These are phyloP conservation scores for Pomatostomus ruficeps DNA, from an alignment of 2,113 vertebrate species.

Conservation along the genomic window DNA sequence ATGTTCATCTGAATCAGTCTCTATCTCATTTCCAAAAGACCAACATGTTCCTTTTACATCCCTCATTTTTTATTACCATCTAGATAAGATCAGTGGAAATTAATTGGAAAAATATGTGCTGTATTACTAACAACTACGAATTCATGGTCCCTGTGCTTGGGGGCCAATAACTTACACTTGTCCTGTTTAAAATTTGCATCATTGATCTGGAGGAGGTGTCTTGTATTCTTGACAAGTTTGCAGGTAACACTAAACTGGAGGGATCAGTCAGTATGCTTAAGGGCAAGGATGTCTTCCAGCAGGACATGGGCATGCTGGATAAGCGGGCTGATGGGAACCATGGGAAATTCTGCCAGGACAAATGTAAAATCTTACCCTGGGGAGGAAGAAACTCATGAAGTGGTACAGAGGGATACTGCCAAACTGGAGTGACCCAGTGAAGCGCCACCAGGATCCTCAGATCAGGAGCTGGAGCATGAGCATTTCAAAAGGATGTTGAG, in stretches of 20 bases:
- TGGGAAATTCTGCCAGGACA: neutral
- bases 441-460: neutral
- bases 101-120: neutral
- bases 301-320: neutral
- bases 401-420: neutral
- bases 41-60: neutral
- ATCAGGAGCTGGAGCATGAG: neutral
- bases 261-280: neutral
- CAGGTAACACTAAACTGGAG: neutral
- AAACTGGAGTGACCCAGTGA: neutral
- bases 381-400: neutral
- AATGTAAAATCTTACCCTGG: neutral
- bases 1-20: neutral
- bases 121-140: neutral
- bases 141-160: neutral
- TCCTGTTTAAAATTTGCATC: neutral
- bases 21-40: neutral
- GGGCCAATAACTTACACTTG: neutral
- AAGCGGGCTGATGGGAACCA: fast-evolving
- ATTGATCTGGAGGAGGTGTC: neutral
- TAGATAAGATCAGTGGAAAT: neutral
- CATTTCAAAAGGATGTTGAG: neutral
- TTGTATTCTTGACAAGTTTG: neutral
- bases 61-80: neutral
- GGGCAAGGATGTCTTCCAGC: neutral